Base-by-base conservation (phyloP, 2,797 vertebrate genomes). In the Pempheris klunzingeri region DNA sequence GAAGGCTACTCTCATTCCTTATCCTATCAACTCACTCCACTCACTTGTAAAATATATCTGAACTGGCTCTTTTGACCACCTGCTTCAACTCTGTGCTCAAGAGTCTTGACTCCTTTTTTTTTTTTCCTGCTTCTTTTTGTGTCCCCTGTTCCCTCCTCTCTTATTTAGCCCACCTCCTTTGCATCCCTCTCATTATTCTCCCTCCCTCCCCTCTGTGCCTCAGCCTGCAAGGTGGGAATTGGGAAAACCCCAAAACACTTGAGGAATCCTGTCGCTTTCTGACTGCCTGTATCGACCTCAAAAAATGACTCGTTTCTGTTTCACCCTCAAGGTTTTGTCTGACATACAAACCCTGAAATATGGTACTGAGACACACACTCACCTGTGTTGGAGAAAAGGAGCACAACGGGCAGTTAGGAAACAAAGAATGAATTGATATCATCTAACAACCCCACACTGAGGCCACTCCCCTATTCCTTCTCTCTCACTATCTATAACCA, bases 391-490 rank as follows among this genome's bases (percentile, higher is more conserved):
- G 28, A 32, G 36, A 34, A 67, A 26, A 38, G 24, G 44, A 64
- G 63, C 63, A 72, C 18, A 77, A 83, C 43, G 82, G 54, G 57
- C 52, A 39, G 70, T 74, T 65, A 60, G 74, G 71, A 87, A 78
- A 91, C 83, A 92, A 93, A 93, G 88, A 87, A 66, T 65, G 74
- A 87, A 89, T 74, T 85, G 83, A 89, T 81, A 84, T 87, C 58
- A 69, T 82, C 74, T 77, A 55, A 89, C 72, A 82, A 82, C 49
- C 66, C 75, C 64, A 65, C 41, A 67, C 49, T n/a, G 54, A 77
- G 50, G 61, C 74, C 74, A 72, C 71, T 58, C 79, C 73, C 54
- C 47, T 53, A 36, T 17, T 62, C 41, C 62, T 63, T 71, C 73
- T 73, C 60, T 73, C 63, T 66, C 71, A 67, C 77, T 41, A 77